A percentile compares a stretch with the other conserved stretches of the same genome.
These are phyloP conservation scores for Hemiprocne comata DNA, from an alignment of 2,113 vertebrate genomes.

Conservation along the genomic window DNA sequence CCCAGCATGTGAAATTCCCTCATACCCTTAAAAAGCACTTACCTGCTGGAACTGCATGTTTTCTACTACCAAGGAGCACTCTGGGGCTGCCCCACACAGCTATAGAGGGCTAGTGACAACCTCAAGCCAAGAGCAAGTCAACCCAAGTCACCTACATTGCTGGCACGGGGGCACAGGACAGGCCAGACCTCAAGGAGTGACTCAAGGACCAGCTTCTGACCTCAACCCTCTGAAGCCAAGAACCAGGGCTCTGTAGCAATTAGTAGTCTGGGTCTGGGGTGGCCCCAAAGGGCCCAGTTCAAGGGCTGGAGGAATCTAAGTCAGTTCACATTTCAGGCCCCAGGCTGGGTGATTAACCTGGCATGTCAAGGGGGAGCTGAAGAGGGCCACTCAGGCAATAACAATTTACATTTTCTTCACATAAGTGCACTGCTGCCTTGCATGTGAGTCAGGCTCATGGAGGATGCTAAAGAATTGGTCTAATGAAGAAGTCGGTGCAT, in stretches of 20 bases:
- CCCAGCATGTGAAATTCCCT: background rate
- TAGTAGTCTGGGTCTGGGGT: background rate
- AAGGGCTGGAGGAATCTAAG: background rate
- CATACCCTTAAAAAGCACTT: background rate
- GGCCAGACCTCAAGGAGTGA: background rate
- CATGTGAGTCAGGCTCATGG: background rate
- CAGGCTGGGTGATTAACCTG: background rate
- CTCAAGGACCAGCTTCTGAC: background rate
- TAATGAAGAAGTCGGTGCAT: background rate
- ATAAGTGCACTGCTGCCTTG: background rate
- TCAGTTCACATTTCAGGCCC: background rate
- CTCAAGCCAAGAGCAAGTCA: background rate
- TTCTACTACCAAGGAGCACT: background rate
- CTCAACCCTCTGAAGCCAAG: background rate
- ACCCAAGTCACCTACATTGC: rapidly evolving
- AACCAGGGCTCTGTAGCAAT: background rate
- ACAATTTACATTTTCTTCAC: background rate
- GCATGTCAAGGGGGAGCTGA: background rate
- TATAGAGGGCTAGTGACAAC: background rate
- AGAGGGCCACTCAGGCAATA: background rate
- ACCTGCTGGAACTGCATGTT: background rate
- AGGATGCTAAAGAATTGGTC: conserved; percentile 10
- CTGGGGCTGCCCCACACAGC: background rate
- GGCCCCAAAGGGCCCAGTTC: background rate
- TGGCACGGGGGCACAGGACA: background rate